Conservation (phyloP, 2,888 invertebrate species). For the Tetragnatha montana region DNA sequence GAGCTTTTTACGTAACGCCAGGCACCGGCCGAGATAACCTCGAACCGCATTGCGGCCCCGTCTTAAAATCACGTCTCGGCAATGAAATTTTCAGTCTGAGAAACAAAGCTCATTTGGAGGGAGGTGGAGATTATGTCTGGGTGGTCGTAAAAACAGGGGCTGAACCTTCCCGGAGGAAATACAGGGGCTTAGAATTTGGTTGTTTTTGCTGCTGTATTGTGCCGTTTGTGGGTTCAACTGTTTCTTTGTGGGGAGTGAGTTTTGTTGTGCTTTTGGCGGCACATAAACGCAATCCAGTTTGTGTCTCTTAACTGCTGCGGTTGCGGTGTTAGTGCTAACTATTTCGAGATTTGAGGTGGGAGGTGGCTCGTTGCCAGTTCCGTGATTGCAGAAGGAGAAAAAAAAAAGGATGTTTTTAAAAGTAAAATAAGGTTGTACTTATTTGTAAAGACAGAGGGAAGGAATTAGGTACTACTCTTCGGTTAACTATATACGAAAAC, state of each 20-base stretch:
- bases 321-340: neutral
- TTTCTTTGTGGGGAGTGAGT: neutral
- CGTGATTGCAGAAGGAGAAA: no score
- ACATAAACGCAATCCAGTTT: neutral
- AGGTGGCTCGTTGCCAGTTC: neutral
- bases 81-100: slow-evolving; percentile 26
- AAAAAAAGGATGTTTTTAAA: no score
- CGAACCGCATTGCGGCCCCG: slow-evolving; percentile 20
- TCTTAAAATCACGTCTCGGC: slow-evolving; percentile 37
- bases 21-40: no score
- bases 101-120: slow-evolving; percentile 33
- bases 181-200: neutral
- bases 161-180: neutral
- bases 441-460: no score
- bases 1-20: slow-evolving; percentile 42
- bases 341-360: neutral
- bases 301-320: neutral
- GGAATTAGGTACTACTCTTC: no score
- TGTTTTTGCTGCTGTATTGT: neutral
- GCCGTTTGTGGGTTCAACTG: neutral
- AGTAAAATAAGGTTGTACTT: no score
- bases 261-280: neutral
- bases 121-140: slow-evolving; percentile 1
- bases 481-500: no score
- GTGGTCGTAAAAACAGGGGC: neutral